A percentile compares a stretch with the other conserved stretches of the same genome.
phyloP scores from a whole-genome alignment of 1,140 invertebrate species.

The Apis laboriosa region DNA sequence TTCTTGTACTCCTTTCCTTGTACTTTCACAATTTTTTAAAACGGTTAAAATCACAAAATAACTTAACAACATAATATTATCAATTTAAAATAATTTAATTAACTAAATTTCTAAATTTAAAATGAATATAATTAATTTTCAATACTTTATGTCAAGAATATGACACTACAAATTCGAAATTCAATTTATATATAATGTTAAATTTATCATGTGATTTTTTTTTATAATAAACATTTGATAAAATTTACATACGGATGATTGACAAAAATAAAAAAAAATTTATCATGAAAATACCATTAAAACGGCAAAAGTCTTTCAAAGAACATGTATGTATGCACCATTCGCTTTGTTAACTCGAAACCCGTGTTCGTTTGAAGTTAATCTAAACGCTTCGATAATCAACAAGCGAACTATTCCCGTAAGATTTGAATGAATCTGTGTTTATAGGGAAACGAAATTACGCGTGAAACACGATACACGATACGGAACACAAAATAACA shows the following conservation, averaged over 20 bases:
- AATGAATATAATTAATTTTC: neutral
- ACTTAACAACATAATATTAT: neutral
- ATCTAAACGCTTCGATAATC: conserved; percentile 23
- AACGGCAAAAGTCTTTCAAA: neutral
- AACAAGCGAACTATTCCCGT: conserved; percentile 28
- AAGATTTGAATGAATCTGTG: neutral
- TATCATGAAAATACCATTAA: neutral
- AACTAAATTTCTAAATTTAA: neutral
- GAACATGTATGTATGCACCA: neutral
- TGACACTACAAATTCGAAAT: neutral
- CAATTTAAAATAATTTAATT: neutral
- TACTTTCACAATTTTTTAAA: neutral
- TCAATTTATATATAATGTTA: neutral
- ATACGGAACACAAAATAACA: conserved; percentile 23
- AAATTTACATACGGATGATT: neutral
- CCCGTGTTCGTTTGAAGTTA: conserved; percentile 12
- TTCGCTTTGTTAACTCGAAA: neutral
- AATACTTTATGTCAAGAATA: neutral
- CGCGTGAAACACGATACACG: conserved; percentile 17
- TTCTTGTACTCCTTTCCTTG: no score
- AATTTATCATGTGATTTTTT: neutral
- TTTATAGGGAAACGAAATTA: conserved; percentile 18
- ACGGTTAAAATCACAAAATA: neutral
- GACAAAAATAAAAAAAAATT: neutral
- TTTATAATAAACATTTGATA: neutral